Percentiles rank a stretch among this genome's conserved stretches.
Conservation (phyloP, 2,797 vertebrate species). For the Phylloscopus collybita region DNA sequence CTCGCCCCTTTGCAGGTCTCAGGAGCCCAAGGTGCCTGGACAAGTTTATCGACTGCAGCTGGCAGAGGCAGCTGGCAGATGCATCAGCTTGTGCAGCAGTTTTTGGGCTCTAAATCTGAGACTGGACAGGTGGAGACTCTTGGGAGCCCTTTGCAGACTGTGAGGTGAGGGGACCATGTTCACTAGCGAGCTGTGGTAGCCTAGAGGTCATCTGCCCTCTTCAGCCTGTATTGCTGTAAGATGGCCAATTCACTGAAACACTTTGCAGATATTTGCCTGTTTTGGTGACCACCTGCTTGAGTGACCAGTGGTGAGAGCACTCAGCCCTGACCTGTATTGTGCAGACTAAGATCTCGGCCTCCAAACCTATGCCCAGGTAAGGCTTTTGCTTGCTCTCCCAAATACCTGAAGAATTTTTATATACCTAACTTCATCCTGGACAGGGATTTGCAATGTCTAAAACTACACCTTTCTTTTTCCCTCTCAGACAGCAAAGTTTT, state of each 20-base stretch:
- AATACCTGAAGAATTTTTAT: background rate
- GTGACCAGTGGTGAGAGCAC: background rate
- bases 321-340: background rate
- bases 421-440: background rate
- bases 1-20: background rate
- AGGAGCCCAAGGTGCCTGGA: background rate
- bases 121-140: background rate
- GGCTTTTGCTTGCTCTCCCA: background rate
- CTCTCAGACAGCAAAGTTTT: background rate
- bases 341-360: background rate
- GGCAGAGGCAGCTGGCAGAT: background rate
- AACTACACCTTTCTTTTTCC: background rate
- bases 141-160: background rate
- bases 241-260: background rate
- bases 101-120: background rate
- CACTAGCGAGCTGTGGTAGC: background rate
- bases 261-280: background rate
- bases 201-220: background rate
- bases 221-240: background rate
- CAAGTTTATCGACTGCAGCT: fast-evolving
- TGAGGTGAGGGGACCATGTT: background rate
- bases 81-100: background rate
- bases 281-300: background rate
- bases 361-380: background rate
- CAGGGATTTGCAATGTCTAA: background rate